These are phyloP conservation scores for Luperina nickerlii DNA, from an alignment of 2,888 invertebrate genomes.

Conservation along the genomic window DNA sequence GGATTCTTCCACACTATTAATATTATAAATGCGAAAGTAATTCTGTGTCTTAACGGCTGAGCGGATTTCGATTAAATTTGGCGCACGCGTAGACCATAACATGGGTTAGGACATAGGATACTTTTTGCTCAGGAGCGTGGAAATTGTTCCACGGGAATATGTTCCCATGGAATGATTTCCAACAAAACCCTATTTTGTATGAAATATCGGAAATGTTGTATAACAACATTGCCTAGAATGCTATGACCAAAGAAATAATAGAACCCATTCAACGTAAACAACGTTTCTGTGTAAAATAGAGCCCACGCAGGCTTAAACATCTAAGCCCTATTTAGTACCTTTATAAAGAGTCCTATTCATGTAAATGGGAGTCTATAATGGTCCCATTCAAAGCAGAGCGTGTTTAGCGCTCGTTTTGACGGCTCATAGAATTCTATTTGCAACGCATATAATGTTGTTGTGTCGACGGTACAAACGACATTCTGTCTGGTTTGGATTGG, in stretches of 20 bases:
- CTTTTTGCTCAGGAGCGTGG: too few relatives aligned
- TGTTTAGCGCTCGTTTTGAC: constrained; percentile 36
- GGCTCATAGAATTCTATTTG: constrained; percentile 45
- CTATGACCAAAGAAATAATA: not conserved
- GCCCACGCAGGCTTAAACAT: not conserved
- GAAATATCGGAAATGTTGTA: not conserved
- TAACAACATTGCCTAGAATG: too few relatives aligned
- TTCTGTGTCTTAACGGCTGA: too few relatives aligned
- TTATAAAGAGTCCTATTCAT: constrained; percentile 27
- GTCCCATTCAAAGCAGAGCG: constrained; percentile 28
- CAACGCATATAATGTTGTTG: constrained; percentile 8
- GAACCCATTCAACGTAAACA: not conserved
- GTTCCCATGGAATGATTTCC: not conserved
- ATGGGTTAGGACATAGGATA: not conserved
- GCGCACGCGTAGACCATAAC: not conserved
- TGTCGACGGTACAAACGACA: constrained; percentile 3
- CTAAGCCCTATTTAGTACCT: constrained; percentile 17
- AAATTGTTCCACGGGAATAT: not conserved
- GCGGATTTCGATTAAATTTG: too few relatives aligned
- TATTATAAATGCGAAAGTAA: too few relatives aligned
- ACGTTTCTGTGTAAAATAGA: constrained; percentile 3
- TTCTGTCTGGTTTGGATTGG: constrained; percentile 29
- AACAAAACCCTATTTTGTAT: not conserved
- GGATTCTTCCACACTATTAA: too few relatives aligned
- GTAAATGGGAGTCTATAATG: constrained; percentile 31